Base-by-base conservation (phyloP, 1,140 invertebrate species). In the Diorhabda sublineata region DNA sequence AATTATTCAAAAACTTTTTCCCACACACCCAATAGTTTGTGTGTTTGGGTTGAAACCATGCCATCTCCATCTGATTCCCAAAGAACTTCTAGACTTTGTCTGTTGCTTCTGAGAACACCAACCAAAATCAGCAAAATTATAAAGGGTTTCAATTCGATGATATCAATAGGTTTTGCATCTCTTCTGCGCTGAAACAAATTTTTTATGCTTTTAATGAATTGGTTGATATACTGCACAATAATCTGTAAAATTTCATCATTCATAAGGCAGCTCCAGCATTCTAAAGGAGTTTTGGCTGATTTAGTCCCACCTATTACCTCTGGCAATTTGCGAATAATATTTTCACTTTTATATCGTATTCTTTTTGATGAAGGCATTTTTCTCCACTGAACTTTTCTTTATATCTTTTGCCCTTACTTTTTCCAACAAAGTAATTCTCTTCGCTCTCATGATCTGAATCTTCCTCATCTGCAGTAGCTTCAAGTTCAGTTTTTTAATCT, bases 231-330 rank as follows among this genome's bases (percentile, higher is more conserved):
- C 62, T 43, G 59, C 8, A 45, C 69, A 64, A 63, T 69, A 8
- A 61, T 43, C n/a, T 3, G 5, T 9, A 44, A 61, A 8, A 61
- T 72, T 6, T 72, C 61, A 47, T 69, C 47, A 58, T n/a, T 59
- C 9, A 72, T 69, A 47, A 64, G 4, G 5, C 45, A 58, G 45
- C 45, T 69, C 63, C 68, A 67, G 45, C 71, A 72, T 62, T 69
- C 61, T 41, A 61, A 61, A 44, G 61, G 3, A 26, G 64, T 67
- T 58, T 61, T 47, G 6, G 59, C 70, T 26, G 26, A 26, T 26
- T 26, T 26, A 42, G 64, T 60, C 6, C n/a, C 9, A 11, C 52
- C 61, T 62, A 62, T 62, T 62, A 62, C 61, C 3, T n/a, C 43
- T 62, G 61, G 43, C 26, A 70, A 45, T 9, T 56, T 66, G 6